Conservation (phyloP, 2,113 vertebrate species). For the Hypocryptadius cinnamomeus region DNA sequence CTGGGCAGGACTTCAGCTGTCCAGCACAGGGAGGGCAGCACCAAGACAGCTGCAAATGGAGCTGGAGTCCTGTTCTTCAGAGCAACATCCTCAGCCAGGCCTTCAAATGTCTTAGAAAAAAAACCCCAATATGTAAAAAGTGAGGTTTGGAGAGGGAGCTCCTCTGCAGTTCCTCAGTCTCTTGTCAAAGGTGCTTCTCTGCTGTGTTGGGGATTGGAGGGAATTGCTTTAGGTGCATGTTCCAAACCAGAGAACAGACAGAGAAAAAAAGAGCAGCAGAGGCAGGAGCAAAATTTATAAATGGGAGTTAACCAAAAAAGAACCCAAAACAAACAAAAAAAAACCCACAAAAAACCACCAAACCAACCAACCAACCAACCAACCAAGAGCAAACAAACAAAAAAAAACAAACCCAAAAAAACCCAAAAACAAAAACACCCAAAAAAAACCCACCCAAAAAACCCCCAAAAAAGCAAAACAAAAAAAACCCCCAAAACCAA, state of each 20-base stretch:
- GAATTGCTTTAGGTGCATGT: neutral
- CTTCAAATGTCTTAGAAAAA: neutral
- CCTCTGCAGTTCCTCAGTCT: neutral
- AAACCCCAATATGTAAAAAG: neutral
- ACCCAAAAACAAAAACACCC: too few relatives aligned
- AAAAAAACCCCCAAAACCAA: too few relatives aligned
- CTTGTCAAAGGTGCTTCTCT: neutral
- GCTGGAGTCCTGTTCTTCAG: neutral
- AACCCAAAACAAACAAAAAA: neutral
- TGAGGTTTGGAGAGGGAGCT: neutral
- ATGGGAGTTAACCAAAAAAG: neutral
- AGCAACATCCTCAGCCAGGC: neutral
- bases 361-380: too few relatives aligned
- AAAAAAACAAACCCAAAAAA: neutral
- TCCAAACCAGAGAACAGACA: neutral
- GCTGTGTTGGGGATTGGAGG: neutral
- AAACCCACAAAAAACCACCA: neutral
- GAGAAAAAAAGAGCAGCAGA: neutral
- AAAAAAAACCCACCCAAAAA: too few relatives aligned
- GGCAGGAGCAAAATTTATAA: neutral
- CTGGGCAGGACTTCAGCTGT: conserved; percentile 45
- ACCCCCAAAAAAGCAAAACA: neutral
- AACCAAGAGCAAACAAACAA: neutral
- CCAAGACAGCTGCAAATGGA: conserved; percentile 35
- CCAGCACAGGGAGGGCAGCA: neutral